phyloP scores from a whole-genome alignment of 2,797 vertebrate species.

The Rhinichthys osculus region DNA sequence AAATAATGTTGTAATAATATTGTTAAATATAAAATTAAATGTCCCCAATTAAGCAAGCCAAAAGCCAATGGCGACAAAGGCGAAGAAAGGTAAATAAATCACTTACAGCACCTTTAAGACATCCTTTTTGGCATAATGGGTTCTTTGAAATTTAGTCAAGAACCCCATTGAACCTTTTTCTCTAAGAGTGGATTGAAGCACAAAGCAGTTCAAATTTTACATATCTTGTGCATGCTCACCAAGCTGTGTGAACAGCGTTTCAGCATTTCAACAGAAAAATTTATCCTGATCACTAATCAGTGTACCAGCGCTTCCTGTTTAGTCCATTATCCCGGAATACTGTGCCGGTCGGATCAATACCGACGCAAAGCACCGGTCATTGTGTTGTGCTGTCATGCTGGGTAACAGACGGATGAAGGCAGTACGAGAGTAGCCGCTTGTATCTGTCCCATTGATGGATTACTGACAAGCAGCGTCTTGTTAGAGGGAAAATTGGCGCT shows the following conservation, averaged over 20 bases:
- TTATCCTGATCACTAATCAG: conserved; percentile 25
- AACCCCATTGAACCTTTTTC: neutral
- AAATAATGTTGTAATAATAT: too few relatives aligned
- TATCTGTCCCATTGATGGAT: conserved; percentile 36
- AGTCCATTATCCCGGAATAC: neutral
- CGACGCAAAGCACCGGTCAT: neutral
- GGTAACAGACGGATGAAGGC: conserved; percentile 5
- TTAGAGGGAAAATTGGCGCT: conserved; percentile 24
- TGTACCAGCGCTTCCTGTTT: neutral
- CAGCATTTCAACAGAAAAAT: neutral
- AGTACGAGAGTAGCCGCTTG: neutral
- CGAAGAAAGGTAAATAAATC: neutral
- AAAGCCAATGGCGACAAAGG: too few relatives aligned
- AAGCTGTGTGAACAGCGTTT: neutral
- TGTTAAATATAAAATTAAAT: too few relatives aligned
- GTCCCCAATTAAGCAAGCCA: too few relatives aligned
- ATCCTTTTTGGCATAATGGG: neutral
- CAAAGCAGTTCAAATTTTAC: neutral
- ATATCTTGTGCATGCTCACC: neutral
- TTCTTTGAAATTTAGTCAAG: neutral
- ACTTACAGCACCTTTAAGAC: neutral
- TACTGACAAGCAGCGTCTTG: conserved; percentile 11
- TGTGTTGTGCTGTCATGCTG: conserved; percentile 1
- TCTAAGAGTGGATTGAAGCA: neutral
- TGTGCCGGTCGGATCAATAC: neutral